Percentiles rank a stretch among this genome's conserved stretches.
phyloP scores from a whole-genome alignment of 2,888 invertebrate species.

The Acanthoscelides obtectus region DNA sequence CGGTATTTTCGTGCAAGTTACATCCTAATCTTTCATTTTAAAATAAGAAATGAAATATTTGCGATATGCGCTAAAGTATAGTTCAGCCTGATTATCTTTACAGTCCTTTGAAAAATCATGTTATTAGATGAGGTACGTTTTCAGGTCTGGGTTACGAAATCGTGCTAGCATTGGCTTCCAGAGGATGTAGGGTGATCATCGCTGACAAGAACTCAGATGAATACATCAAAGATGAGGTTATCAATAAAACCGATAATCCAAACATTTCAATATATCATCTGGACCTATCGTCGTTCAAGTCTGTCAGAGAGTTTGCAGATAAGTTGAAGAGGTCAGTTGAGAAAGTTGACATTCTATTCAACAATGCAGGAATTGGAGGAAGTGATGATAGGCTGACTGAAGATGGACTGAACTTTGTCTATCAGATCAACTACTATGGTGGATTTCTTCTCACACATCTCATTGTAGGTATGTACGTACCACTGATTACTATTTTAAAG shows the following conservation, averaged over 20 bases:
- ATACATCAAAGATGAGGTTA: constrained; percentile 31
- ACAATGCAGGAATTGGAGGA: constrained; percentile 61
- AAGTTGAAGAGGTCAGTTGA: constrained; percentile 52
- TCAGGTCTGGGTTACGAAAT: constrained; percentile 48
- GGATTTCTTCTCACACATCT: constrained; percentile 66
- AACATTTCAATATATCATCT: constrained; percentile 45
- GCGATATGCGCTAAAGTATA: too few species aligned
- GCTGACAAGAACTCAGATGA: constrained; percentile 42
- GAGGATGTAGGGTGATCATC: constrained; percentile 53
- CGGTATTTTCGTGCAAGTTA: too few species aligned
- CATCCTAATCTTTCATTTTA: too few species aligned
- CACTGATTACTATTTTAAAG: too few species aligned
- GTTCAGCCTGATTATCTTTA: too few species aligned
- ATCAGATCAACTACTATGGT: constrained; percentile 67
- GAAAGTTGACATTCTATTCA: constrained; percentile 58
- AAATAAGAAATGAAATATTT: too few species aligned
- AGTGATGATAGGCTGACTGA: constrained; percentile 46
- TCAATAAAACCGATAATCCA: constrained; percentile 33
- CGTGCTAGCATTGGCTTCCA: constrained; percentile 44
- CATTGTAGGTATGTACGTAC: constrained; percentile 48
- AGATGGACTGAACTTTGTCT: constrained; percentile 57
- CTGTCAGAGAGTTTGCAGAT: constrained; percentile 57
- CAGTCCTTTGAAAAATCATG: too few species aligned
- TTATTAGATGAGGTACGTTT: too few species aligned
- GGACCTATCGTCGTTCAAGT: constrained; percentile 52